Percentiles rank a stretch among this genome's conserved stretches.
phyloP scores from a whole-genome alignment of 2,113 vertebrate genomes.

The Clupea harengus region DNA sequence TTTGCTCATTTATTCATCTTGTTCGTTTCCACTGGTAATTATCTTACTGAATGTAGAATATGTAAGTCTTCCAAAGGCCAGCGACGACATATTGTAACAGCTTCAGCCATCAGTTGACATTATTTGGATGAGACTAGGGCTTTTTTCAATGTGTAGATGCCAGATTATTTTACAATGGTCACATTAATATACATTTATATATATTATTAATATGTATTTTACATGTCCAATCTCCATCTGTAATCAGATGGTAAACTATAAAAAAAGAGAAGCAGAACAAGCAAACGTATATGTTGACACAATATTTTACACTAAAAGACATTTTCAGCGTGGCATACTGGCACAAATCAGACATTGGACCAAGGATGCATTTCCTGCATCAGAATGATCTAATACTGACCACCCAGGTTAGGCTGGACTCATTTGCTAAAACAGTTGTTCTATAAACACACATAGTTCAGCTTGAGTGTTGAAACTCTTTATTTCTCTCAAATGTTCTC shows the following conservation, averaged over 20 bases:
- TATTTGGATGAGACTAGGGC: neutral
- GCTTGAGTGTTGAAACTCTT: neutral
- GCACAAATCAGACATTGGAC: neutral
- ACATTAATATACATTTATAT: neutral
- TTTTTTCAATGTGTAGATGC: neutral
- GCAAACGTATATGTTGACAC: no score
- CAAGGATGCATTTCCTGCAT: neutral
- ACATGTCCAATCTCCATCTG: neutral
- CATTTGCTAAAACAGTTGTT: no score
- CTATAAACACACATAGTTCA: no score
- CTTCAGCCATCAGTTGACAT: neutral
- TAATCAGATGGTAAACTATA: neutral
- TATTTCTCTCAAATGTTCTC: neutral
- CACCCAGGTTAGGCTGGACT: neutral
- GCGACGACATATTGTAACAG: neutral
- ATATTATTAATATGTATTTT: no score
- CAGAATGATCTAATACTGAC: neutral
- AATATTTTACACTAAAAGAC: neutral
- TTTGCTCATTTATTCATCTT: slow-evolving; percentile 4
- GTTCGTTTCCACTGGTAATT: neutral
- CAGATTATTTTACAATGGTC: neutral
- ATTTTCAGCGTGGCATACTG: neutral
- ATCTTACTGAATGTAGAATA: neutral
- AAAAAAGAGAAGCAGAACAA: neutral
- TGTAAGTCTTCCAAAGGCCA: slow-evolving; percentile 5